Base-by-base conservation (phyloP, 35 echinoderm and acorn worm genomes). In the Anneissia japonica region DNA sequence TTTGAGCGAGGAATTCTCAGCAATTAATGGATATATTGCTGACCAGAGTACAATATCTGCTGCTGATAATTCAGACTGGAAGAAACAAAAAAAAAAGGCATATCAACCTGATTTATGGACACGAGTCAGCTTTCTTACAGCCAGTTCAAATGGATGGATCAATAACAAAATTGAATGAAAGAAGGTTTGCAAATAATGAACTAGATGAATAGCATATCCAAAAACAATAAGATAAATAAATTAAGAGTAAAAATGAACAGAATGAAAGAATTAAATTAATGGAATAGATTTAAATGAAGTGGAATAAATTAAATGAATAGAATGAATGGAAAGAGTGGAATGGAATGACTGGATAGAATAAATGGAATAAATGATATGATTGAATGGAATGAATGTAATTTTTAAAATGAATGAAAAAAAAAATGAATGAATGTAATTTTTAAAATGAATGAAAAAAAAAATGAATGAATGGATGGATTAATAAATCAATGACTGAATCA, bases 21-120 rank as follows among this genome's bases (percentile, higher is more conserved):
- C 81, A 35, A 83, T 31, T 1, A 90, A 77, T 82, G 95, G 95
- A 84, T 91, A 93, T 40, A 93, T 38, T 80, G 95, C 95, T 39
- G 85, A 75, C 92, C 90, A 98, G 0, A 98, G 30, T 21, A 86
- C 77, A 73, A 98, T 89, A 72, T 98, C 95, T 81, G 91, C 95
- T 36, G 86, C 95, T 29, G 85, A 83, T 29, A 93, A 34, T 0
- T 30, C 35, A 36, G 88, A 82, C 95, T 98, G 34, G 0, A 46
- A 38, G 34, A 38, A 34, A 46, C 16, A 26, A 11, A 46, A 46
- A 64, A 16, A 46, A 10, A 16, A 31, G 23, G 2, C 32, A 83
- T 11, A 82, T 55, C 12, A 82, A 86, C 75, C 34, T 17, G 6
- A 89, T 30, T 34, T 1, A 5, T 34, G 37, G 3, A 74, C 72